Percentiles rank a stretch among this genome's conserved stretches.
phyloP scores from a whole-genome alignment of 2,113 vertebrate species.

The Nansenia antarctica region DNA sequence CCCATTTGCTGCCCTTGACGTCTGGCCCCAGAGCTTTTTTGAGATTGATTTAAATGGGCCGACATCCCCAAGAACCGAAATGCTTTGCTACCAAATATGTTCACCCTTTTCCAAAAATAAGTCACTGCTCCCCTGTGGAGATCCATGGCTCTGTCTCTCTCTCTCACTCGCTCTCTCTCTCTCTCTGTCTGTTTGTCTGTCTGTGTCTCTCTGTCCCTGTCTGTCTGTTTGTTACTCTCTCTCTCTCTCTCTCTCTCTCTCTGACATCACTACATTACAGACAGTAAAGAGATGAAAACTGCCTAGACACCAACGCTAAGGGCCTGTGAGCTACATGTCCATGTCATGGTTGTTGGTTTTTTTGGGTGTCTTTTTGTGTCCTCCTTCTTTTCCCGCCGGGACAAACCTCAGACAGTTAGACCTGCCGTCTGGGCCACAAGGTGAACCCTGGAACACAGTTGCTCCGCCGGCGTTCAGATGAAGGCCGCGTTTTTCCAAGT shows the following conservation, averaged over 20 bases:
- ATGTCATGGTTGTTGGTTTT: not conserved
- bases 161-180: not conserved
- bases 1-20: conserved; percentile 1
- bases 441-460: conserved; percentile 1
- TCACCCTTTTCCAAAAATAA: conserved; percentile 18
- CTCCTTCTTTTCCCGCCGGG: not conserved
- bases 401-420: not conserved
- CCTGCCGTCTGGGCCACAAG: not conserved
- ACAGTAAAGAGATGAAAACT: not conserved
- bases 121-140: conserved; percentile 9
- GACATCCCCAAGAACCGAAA: not conserved
- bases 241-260: not conserved
- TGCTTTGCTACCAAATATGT: not conserved
- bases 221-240: not conserved
- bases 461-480: not conserved
- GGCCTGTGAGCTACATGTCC: not conserved
- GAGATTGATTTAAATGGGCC: conserved; percentile 6
- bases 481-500: conserved; percentile 12
- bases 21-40: not conserved
- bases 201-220: not conserved
- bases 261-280: conserved; percentile 4
- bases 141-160: not conserved
- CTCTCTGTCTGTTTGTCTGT: not conserved
- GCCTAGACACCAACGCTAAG: not conserved
- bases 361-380: not conserved